Conservation (phyloP, 2,113 vertebrate genomes). For the Pygoscelis adeliae region DNA sequence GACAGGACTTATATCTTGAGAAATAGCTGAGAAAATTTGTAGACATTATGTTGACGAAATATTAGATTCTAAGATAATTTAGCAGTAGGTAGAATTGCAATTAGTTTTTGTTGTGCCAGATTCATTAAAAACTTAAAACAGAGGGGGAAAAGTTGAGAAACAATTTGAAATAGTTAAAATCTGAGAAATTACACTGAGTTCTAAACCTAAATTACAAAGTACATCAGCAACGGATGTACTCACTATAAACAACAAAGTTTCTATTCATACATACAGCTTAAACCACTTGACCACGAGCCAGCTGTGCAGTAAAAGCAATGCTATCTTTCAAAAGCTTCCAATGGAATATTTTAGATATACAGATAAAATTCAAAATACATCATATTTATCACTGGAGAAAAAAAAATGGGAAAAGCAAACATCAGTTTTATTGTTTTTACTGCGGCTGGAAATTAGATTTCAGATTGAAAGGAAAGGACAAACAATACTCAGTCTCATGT, state of each 20-base stretch:
- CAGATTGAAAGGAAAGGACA: neutral
- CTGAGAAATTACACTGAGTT: neutral
- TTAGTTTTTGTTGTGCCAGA: neutral
- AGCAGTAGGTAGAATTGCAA: neutral
- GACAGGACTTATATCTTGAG: neutral
- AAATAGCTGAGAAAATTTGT: neutral
- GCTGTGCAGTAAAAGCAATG: neutral
- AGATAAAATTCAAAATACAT: neutral
- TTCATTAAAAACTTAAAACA: neutral
- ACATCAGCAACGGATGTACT: neutral
- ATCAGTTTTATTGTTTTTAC: neutral
- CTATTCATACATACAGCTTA: neutral
- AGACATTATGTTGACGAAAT: neutral
- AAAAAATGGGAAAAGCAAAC: neutral
- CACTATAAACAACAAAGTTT: neutral
- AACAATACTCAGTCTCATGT: neutral
- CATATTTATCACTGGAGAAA: neutral
- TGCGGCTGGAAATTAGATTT: conserved; percentile 5
- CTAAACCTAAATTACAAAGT: neutral
- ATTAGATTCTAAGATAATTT: neutral
- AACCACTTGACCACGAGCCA: neutral
- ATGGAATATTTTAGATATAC: neutral
- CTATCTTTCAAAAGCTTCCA: neutral
- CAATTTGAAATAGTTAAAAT: neutral
- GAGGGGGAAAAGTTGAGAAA: neutral